Conservation (phyloP, 2,797 vertebrate genomes). For the Zenarchopterus dispar region DNA sequence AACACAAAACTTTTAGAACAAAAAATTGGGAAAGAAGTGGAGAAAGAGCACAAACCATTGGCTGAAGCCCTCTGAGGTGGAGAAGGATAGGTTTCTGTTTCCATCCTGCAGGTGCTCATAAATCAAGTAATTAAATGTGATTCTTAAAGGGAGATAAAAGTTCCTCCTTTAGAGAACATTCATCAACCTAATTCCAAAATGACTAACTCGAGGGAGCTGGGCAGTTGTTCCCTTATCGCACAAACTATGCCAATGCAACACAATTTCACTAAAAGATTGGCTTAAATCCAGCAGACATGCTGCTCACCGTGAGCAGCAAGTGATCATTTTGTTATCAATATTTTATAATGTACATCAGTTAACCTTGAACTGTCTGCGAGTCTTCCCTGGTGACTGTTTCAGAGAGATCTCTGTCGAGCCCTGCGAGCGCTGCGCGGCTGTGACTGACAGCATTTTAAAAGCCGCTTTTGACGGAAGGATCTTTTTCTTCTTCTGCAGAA, state of each 20-base stretch:
- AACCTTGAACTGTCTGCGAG: constrained; percentile 77
- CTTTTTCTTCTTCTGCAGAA: constrained; percentile 36
- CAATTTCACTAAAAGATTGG: constrained; percentile 25
- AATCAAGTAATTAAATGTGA: constrained; percentile 71
- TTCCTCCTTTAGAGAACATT: constrained; percentile 59
- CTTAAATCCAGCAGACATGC: constrained; percentile 31
- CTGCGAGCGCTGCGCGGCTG: constrained; percentile 19
- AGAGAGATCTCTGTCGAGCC: constrained; percentile 52
- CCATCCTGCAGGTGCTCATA: constrained; percentile 60
- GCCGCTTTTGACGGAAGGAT: constrained; percentile 47
- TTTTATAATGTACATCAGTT: constrained; percentile 77
- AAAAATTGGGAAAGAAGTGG: no score
- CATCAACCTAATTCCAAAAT: constrained; percentile 71
- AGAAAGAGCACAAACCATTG: neutral
- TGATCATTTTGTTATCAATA: constrained; percentile 72
- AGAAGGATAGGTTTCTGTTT: constrained; percentile 21
- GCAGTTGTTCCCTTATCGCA: constrained; percentile 31
- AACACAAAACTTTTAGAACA: constrained; percentile 37
- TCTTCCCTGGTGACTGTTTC: constrained; percentile 51
- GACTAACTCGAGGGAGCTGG: constrained; percentile 51
- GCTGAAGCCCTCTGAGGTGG: constrained; percentile 36
- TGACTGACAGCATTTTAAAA: constrained; percentile 69
- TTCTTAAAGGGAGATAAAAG: constrained; percentile 55
- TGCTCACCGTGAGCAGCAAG: constrained; percentile 37
- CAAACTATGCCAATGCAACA: constrained; percentile 18